phyloP scores from a whole-genome alignment of 2,888 invertebrate genomes.

The Platycnemis pennipes region DNA sequence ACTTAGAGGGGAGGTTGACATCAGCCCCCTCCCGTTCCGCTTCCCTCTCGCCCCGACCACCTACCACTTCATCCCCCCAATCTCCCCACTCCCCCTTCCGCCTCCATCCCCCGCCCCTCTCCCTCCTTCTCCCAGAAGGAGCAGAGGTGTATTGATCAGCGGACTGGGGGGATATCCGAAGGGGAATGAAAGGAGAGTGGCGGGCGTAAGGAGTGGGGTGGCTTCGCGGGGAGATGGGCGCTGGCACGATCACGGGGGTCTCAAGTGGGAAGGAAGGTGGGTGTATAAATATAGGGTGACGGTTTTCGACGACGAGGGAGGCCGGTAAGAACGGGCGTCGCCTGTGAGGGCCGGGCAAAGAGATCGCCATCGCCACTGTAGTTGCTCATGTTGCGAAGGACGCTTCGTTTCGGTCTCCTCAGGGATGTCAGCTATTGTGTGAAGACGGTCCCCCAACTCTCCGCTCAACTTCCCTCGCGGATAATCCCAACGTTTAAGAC shows the following conservation, averaged over 20 bases:
- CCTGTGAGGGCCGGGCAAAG: not conserved
- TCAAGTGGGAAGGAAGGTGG: not conserved
- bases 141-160: conserved; percentile 66
- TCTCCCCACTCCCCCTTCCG: not conserved
- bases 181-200: conserved; percentile 21
- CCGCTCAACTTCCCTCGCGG: not conserved
- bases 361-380: conserved; percentile 44
- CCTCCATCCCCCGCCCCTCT: not conserved
- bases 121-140: conserved; percentile 62
- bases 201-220: not conserved
- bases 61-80: not conserved
- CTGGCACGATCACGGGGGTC: no score
- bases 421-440: conserved; percentile 13
- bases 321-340: not conserved
- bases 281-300: conserved; percentile 6
- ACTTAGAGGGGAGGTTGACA: not conserved
- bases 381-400: conserved; percentile 50
- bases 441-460: not conserved
- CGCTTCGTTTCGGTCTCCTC: conserved; percentile 16
- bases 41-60: not conserved
- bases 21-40: not conserved
- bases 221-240: not conserved
- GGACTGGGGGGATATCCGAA: conserved; percentile 47
- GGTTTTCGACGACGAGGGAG: not conserved
- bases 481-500: not conserved